Conservation (phyloP, 1,140 invertebrate species). For the Psilanteris sp. region DNA sequence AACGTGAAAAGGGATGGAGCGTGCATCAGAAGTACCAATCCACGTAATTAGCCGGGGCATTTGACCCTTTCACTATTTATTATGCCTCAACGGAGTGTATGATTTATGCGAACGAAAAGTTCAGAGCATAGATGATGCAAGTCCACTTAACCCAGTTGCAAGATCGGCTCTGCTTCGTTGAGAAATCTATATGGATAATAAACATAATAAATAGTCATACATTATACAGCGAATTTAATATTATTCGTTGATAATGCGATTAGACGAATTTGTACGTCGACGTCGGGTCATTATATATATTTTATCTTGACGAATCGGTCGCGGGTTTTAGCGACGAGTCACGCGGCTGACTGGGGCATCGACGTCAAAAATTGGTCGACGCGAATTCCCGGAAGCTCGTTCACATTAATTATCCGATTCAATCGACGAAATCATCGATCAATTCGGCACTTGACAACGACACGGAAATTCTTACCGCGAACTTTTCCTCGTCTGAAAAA, state of each 20-base stretch:
- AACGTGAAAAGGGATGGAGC: constrained; percentile 10
- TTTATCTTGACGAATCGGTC: constrained; percentile 12
- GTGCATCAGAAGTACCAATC: constrained; percentile 34
- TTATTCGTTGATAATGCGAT: constrained; percentile 41
- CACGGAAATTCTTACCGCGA: constrained; percentile 16
- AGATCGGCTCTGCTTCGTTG: constrained; percentile 41
- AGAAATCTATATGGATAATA: constrained; percentile 47
- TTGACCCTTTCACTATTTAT: constrained; percentile 63
- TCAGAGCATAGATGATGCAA: constrained; percentile 61
- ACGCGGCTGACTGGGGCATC: not conserved
- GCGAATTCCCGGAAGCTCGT: constrained; percentile 1
- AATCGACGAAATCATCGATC: constrained; percentile 28
- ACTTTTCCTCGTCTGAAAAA: constrained; percentile 23
- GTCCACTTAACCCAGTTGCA: constrained; percentile 61
- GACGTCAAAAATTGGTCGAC: constrained; percentile 1
- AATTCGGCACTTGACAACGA: constrained; percentile 20
- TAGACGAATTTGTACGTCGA: constrained; percentile 18
- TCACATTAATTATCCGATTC: constrained; percentile 10
- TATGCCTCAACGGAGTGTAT: constrained; percentile 48
- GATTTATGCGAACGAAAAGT: constrained; percentile 64
- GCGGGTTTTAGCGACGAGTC: not conserved
- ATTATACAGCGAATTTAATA: constrained; percentile 30
- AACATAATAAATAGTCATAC: constrained; percentile 52
- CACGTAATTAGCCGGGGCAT: constrained; percentile 39
- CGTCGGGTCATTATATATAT: constrained; percentile 1